Conservation (phyloP, 1,140 invertebrate genomes). For the Saxidomus purpurata region DNA sequence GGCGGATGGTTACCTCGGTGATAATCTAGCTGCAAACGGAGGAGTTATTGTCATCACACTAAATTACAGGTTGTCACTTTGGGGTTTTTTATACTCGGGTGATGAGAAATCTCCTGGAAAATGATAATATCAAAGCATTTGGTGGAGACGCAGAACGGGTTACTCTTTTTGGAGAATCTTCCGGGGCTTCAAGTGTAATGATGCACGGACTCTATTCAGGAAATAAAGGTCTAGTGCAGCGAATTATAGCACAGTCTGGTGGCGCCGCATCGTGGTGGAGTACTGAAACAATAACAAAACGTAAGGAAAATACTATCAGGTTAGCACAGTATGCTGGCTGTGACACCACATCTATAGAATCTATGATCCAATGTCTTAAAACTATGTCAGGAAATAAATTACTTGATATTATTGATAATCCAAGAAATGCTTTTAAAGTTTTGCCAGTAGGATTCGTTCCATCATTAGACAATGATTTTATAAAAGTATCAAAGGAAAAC, state of each 20-base stretch:
- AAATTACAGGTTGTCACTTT: constrained; percentile 92
- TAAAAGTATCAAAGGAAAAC: constrained; percentile 10
- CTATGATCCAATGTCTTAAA: not conserved
- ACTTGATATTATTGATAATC: not conserved
- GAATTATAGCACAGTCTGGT: constrained; percentile 70
- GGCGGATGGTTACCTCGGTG: constrained; percentile 96
- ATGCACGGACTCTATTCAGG: constrained; percentile 62
- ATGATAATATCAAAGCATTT: constrained; percentile 91
- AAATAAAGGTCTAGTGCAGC: constrained; percentile 67
- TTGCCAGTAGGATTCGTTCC: not conserved
- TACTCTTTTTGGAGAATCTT: constrained; percentile 91
- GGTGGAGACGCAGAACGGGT: constrained; percentile 91
- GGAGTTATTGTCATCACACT: constrained; percentile 93
- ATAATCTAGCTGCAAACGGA: constrained; percentile 89
- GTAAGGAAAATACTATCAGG: not conserved
- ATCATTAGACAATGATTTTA: constrained; percentile 36
- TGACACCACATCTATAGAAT: not conserved
- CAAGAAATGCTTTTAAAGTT: not conserved
- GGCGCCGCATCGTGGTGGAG: not conserved
- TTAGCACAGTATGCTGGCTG: not conserved
- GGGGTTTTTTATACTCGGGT: constrained; percentile 90
- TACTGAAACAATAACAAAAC: too few species aligned
- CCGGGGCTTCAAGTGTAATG: constrained; percentile 76
- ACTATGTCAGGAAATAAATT: not conserved
- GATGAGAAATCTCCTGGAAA: constrained; percentile 79